A percentile compares a stretch with the other conserved stretches of the same genome.
phyloP scores from a whole-genome alignment of 1,140 invertebrate species.

The Centruroides sculpturatus region DNA sequence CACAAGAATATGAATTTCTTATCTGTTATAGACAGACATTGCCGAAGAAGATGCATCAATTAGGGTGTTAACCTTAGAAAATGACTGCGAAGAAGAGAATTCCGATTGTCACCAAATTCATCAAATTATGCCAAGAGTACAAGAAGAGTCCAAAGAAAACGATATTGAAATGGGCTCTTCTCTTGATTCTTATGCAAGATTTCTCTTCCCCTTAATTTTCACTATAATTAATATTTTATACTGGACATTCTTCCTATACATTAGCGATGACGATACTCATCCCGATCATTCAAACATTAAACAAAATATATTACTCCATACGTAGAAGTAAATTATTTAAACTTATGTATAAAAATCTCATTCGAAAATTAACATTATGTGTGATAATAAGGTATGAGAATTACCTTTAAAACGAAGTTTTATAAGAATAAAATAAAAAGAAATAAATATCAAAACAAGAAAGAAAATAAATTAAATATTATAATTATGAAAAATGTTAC shows the following conservation, averaged over 20 bases:
- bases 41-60: neutral
- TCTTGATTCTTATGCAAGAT: conserved; percentile 36
- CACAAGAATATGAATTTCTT: too few species aligned
- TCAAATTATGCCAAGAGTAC: conserved; percentile 5
- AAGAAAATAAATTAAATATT: too few species aligned
- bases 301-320: too few species aligned
- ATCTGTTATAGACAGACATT: too few species aligned
- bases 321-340: too few species aligned
- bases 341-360: too few species aligned
- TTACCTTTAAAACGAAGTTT: too few species aligned
- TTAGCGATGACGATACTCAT: conserved; percentile 15
- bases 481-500: too few species aligned
- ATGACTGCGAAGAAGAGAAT: conserved; percentile 1
- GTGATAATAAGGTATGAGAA: too few species aligned
- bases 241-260: conserved; percentile 32
- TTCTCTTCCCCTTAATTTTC: conserved; percentile 36
- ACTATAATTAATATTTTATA: conserved; percentile 35
- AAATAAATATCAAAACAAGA: too few species aligned
- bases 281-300: neutral
- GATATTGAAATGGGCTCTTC: conserved; percentile 21
- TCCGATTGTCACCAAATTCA: conserved; percentile 2
- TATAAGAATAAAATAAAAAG: too few species aligned
- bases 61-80: neutral
- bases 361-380: too few species aligned
- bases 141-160: conserved; percentile 7